Conservation (phyloP, 2,888 invertebrate species). For the Cheilosia impressa region DNA sequence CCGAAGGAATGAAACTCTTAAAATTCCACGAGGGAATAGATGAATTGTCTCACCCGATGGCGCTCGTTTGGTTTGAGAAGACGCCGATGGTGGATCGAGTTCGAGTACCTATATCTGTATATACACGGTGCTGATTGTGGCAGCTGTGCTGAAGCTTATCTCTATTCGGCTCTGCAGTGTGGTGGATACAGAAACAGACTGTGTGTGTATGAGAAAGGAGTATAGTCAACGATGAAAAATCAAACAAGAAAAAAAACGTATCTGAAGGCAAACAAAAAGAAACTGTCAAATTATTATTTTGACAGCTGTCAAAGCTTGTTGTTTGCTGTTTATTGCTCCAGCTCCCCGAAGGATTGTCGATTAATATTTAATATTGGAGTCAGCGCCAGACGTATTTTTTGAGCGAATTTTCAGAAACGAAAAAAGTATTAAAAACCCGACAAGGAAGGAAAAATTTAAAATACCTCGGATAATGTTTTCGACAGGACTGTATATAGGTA, state of each 20-base stretch:
- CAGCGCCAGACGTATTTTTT: slow-evolving; percentile 15
- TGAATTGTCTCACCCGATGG: slow-evolving; percentile 36
- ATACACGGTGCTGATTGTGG: slow-evolving; percentile 30
- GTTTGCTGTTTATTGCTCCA: slow-evolving; percentile 58
- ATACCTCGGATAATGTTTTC: no score
- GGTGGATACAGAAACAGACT: neutral
- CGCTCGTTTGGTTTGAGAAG: neutral
- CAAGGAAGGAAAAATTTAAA: neutral
- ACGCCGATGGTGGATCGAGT: slow-evolving; percentile 1
- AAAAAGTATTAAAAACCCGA: neutral
- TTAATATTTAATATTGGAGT: slow-evolving; percentile 52
- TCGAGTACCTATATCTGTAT: no score
- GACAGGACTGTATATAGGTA: no score
- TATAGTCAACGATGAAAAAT: slow-evolving; percentile 34
- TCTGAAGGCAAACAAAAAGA: slow-evolving; percentile 52
- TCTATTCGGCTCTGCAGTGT: neutral
- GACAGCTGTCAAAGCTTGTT: slow-evolving; percentile 68
- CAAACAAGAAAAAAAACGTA: slow-evolving; percentile 53
- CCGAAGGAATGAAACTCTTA: slow-evolving; percentile 59
- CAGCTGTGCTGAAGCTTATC: slow-evolving; percentile 38
- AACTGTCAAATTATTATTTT: slow-evolving; percentile 74
- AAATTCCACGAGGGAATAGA: slow-evolving; percentile 62
- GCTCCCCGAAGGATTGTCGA: slow-evolving; percentile 47
- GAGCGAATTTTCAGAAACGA: neutral
- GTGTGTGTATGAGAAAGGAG: slow-evolving; percentile 25